These are phyloP conservation scores for Caprella mutica DNA, from an alignment of 2,888 invertebrate species.

Conservation along the genomic window DNA sequence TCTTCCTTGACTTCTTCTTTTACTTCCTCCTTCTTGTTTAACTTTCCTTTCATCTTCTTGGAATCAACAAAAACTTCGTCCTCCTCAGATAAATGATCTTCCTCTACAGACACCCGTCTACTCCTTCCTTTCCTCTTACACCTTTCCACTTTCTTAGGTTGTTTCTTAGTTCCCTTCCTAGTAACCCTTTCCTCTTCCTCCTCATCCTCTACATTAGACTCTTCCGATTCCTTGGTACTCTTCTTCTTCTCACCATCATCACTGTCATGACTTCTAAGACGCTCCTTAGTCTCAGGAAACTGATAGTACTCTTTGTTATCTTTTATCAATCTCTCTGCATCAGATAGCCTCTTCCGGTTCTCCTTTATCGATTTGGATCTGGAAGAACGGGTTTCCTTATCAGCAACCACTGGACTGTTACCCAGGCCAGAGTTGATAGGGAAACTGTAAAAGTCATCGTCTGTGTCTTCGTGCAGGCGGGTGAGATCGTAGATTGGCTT, in stretches of 20 bases:
- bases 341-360: slow-evolving; percentile 22
- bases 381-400: neutral
- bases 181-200: neutral
- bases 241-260: slow-evolving; percentile 14
- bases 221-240: too few relatives aligned
- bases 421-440: slow-evolving; percentile 24
- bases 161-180: slow-evolving; percentile 2
- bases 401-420: slow-evolving; percentile 4
- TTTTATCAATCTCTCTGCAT: slow-evolving; percentile 31
- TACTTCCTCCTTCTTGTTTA: neutral
- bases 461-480: slow-evolving; percentile 15
- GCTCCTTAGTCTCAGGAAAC: slow-evolving; percentile 31
- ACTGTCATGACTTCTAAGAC: slow-evolving; percentile 18
- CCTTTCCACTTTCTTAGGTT: neutral
- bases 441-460: slow-evolving; percentile 29
- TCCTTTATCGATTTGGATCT: neutral
- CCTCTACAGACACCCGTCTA: too few relatives aligned
- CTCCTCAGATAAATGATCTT: too few relatives aligned
- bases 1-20: neutral
- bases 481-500: slow-evolving; percentile 7
- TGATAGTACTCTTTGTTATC: slow-evolving; percentile 32
- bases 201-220: slow-evolving; percentile 8
- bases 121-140: slow-evolving; percentile 1
- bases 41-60: neutral
- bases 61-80: neutral